Conservation (phyloP, 2,797 vertebrate genomes). For the Melanotaenia maccullochi region DNA sequence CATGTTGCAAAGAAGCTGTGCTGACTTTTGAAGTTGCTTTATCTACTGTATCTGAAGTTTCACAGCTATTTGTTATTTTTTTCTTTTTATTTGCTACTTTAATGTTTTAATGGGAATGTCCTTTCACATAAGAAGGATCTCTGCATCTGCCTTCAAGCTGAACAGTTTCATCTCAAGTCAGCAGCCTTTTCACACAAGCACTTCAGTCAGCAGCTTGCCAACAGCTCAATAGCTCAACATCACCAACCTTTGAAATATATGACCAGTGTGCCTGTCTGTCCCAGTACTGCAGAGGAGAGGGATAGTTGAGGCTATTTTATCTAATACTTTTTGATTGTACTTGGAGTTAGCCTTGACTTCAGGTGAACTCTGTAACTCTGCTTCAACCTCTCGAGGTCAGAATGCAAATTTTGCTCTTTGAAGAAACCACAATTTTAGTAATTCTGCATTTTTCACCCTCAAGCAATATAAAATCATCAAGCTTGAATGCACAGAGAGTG, state of each 20-base stretch:
- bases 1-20: not conserved
- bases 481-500: conserved; percentile 19
- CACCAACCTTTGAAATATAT: conserved; percentile 52
- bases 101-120: conserved; percentile 5
- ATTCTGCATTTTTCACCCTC: conserved; percentile 17
- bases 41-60: conserved; percentile 1
- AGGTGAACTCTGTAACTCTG: conserved; percentile 36
- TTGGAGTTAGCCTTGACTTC: conserved; percentile 34
- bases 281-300: conserved; percentile 66
- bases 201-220: conserved; percentile 45
- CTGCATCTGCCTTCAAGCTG: conserved; percentile 9
- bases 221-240: conserved; percentile 18
- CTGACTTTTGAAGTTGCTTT: conserved; percentile 5
- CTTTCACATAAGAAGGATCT: conserved; percentile 5
- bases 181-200: conserved; percentile 26
- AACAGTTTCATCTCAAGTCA: conserved; percentile 33
- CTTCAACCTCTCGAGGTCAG: conserved; percentile 40
- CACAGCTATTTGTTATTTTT: not conserved
- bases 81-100: conserved; percentile 4
- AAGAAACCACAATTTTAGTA: conserved; percentile 23
- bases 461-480: conserved; percentile 12
- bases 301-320: conserved; percentile 23
- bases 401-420: conserved; percentile 49
- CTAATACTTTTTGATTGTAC: conserved; percentile 17
- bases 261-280: conserved; percentile 43